These are phyloP conservation scores for Chlorospingus flavigularis DNA, from an alignment of 2,797 vertebrate genomes.

Conservation along the genomic window DNA sequence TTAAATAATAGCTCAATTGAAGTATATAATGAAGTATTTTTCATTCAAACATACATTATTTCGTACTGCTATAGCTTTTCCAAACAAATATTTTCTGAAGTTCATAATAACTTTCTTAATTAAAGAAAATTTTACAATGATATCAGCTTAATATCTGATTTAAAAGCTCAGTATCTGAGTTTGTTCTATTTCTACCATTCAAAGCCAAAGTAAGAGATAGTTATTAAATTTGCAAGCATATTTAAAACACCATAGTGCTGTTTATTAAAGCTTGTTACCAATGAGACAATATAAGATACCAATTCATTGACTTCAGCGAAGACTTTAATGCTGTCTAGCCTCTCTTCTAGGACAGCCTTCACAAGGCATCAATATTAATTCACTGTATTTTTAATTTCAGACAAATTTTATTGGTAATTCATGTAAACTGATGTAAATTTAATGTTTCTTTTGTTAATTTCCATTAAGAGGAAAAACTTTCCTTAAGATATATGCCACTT, in stretches of 20 bases:
- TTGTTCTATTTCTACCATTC: background rate
- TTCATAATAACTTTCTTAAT: background rate
- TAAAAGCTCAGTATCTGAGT: background rate
- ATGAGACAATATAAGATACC: background rate
- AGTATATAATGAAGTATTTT: background rate
- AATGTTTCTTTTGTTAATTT: background rate
- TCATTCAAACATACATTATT: background rate
- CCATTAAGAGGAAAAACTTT: background rate
- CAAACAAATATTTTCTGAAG: background rate
- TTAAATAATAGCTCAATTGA: background rate
- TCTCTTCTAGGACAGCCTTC: background rate
- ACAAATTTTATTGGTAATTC: background rate
- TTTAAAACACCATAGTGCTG: background rate
- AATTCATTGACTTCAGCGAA: background rate
- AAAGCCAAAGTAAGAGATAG: background rate
- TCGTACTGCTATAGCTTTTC: background rate
- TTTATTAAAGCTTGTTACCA: background rate
- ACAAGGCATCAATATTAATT: background rate
- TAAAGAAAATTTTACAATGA: background rate
- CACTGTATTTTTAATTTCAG: background rate
- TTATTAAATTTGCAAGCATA: background rate
- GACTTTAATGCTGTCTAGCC: background rate
- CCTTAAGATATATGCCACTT: background rate
- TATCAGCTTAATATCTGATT: background rate
- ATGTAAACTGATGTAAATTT: background rate